Evolutionary conservation across 2,113 vertebrate genomes (phyloP).

Genomic region (Probosciger aterrimus): DNA sequence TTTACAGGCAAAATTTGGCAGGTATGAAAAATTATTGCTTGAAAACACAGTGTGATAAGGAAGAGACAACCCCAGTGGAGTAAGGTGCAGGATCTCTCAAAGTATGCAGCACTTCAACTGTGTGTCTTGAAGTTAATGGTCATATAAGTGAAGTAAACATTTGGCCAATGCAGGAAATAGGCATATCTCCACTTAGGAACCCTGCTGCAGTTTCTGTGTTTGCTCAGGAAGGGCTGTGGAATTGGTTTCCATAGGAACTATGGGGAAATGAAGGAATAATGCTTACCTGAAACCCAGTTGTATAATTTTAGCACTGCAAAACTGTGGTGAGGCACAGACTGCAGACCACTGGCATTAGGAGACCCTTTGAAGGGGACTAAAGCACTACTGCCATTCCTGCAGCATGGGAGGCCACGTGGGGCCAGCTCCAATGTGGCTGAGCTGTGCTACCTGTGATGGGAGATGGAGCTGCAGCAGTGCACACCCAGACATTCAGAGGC

Average conservation of each 20-base stretch:
- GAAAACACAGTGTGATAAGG: not conserved
- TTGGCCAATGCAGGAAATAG: not conserved
- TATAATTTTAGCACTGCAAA: not conserved
- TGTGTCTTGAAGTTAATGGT: not conserved
- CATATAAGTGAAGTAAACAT: not conserved
- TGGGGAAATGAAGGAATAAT: not conserved
- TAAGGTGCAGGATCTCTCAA: not conserved
- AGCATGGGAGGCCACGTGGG: not conserved
- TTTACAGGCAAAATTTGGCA: not conserved
- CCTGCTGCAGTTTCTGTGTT: not conserved
- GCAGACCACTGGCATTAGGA: not conserved
- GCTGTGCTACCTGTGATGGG: fast-evolving
- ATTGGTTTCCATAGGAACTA: slow-evolving; percentile 25
- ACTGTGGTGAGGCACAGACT: not conserved
- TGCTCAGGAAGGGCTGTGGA: not conserved
- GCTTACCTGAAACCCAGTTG: not conserved
- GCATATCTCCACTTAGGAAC: not conserved
- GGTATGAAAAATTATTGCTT: not conserved
- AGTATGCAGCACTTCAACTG: not conserved
- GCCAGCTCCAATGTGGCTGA: not conserved
- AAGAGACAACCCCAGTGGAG: not conserved
- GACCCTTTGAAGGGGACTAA: not conserved
- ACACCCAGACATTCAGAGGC: not conserved
- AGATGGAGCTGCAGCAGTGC: not conserved
- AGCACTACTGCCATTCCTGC: fast-evolving